Evolutionary conservation across 2,797 vertebrate genomes (phyloP).

Genomic region (Coracias cyanogaster): DNA sequence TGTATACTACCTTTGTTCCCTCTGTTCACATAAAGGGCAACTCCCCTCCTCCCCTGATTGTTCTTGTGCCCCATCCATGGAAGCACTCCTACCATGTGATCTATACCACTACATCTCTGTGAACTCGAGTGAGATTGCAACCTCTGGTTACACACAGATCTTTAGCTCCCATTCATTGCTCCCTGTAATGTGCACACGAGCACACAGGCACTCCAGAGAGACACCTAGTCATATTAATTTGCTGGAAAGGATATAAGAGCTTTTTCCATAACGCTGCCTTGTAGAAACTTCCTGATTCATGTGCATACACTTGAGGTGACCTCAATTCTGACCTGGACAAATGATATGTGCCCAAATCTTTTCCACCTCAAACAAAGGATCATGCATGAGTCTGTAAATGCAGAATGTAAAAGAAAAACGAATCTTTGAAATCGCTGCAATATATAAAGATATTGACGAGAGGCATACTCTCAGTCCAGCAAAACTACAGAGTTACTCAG

Average conservation of each 20-base stretch:
- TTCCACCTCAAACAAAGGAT: not conserved
- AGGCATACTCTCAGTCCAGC: not conserved
- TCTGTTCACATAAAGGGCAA: not conserved
- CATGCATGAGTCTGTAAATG: not conserved
- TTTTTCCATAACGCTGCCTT: not conserved
- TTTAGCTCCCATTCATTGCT: not conserved
- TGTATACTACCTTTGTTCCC: rapidly evolving
- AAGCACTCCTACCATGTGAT: not conserved
- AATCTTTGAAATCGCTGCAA: not conserved
- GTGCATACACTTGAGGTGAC: not conserved
- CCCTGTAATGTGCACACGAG: rapidly evolving
- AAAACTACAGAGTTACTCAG: not conserved
- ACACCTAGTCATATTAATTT: not conserved
- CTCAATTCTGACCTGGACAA: not conserved
- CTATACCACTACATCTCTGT: too few species aligned
- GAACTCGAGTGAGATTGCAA: not conserved
- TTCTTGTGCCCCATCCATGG: not conserved
- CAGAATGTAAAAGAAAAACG: not conserved
- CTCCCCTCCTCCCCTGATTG: not conserved
- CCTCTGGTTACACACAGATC: not conserved
- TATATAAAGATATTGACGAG: not conserved
- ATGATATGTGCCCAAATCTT: not conserved
- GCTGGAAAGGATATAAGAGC: not conserved
- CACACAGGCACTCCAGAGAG: not conserved
- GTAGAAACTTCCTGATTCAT: not conserved